Evolutionary conservation across 2,797 vertebrate genomes (phyloP), one percentile per base, ranked within the genome.

Genomic region (Enteromius trimaculatus): DNA sequence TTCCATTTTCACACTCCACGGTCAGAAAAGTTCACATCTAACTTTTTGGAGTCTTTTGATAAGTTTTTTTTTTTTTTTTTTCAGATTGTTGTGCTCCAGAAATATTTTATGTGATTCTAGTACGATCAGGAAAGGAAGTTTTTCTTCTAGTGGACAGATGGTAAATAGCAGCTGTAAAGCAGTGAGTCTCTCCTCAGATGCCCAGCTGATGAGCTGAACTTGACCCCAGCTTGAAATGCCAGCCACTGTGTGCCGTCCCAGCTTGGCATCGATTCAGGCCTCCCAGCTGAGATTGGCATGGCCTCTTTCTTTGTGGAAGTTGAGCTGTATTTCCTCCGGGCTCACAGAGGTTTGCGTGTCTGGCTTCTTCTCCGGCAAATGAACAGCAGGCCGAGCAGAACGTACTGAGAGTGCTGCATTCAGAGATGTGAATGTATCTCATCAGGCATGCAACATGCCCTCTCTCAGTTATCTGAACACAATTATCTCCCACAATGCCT

Each of bases 311-410:
- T 87, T 86, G 85, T 87, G 86, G 66, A 80, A 88, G 87, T 89
- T 91, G 90, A 89, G 68, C 44, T 90, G 89, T 90, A 87, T 72
- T 79, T 81, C 66, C 65, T 82, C 66, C 11, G 64, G 76, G 80
- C 44, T 66, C 31, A 47, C 51, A 69, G 80, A 84, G 75, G 77
- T 58, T 79, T 62, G 44, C 77, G 37, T 39, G 75, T 53, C 72
- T 79, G 79, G 74, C 53, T 31, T 34, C 23, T 71, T 75, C 82
- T 69, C 26, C 14, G 6, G 58, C 26, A 34, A 80, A 53, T 80
- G 62, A 74, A 84, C 65, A 82, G 66, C 23, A 80, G 53, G 29
- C 51, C 8, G 31, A 53, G 77, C 68, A 51, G 64, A 80, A 65
- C 21, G 16, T 76, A 76, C 77, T 69, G 71, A 74, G 39, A 47